phyloP scores from a whole-genome alignment of 2,888 invertebrate genomes.

The Autographa pulchrina region DNA sequence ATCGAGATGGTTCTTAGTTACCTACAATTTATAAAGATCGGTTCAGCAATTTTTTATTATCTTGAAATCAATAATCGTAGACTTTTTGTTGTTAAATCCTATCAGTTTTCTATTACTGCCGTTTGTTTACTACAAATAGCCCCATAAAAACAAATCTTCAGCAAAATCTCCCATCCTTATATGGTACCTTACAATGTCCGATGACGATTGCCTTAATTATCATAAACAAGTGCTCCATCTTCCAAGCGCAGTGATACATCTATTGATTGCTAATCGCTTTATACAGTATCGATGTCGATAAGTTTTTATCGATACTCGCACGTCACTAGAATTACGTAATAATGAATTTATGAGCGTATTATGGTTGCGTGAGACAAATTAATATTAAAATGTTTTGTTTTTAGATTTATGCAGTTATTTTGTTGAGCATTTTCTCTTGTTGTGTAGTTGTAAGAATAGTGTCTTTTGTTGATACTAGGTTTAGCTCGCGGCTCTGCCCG shows the following conservation, averaged over 20 bases:
- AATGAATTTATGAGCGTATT: slow-evolving; percentile 59
- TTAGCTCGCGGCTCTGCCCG: too few species aligned
- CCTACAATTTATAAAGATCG: too few species aligned
- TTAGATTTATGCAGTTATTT: slow-evolving; percentile 47
- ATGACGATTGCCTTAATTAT: slow-evolving; percentile 50
- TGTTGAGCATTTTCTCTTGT: slow-evolving; percentile 42
- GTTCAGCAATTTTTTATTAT: too few species aligned
- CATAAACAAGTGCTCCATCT: slow-evolving; percentile 57
- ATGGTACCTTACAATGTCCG: slow-evolving; percentile 32
- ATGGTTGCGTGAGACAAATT: slow-evolving; percentile 47
- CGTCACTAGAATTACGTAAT: slow-evolving; percentile 69
- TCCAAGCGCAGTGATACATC: slow-evolving; percentile 50
- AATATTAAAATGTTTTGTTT: not conserved
- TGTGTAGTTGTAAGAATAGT: slow-evolving; percentile 15
- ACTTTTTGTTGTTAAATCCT: too few species aligned
- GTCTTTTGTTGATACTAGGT: not conserved
- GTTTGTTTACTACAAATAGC: not conserved
- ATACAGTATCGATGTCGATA: slow-evolving; percentile 70
- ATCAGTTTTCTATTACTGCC: too few species aligned
- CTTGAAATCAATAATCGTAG: too few species aligned
- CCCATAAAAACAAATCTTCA: not conserved
- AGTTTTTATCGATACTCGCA: slow-evolving; percentile 62
- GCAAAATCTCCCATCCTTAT: slow-evolving; percentile 38
- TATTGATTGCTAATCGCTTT: slow-evolving; percentile 66
- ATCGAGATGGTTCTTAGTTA: too few species aligned